phyloP scores from a whole-genome alignment of 2,888 invertebrate genomes.

The Chloroclysta siterata region DNA sequence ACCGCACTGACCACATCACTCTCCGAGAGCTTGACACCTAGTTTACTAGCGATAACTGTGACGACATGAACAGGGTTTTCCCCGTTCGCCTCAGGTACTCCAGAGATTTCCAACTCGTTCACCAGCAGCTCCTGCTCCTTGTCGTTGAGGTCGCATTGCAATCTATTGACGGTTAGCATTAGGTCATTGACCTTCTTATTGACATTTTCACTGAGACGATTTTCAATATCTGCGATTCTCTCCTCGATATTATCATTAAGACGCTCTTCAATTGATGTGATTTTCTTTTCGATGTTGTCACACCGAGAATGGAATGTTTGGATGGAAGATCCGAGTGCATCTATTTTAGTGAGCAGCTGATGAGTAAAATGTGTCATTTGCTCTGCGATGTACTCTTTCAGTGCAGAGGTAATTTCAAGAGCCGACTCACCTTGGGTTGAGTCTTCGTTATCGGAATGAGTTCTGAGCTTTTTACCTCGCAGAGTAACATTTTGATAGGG shows the following conservation, averaged over 20 bases:
- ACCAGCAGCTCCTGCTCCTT: conserved; percentile 31
- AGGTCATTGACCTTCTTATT: conserved; percentile 17
- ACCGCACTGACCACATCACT: conserved; percentile 33
- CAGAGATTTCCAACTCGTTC: conserved; percentile 34
- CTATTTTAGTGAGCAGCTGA: conserved; percentile 7
- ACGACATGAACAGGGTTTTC: conserved; percentile 33
- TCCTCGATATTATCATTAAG: conserved; percentile 5
- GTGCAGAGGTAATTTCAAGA: conserved; percentile 4
- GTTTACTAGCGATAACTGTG: conserved; percentile 22
- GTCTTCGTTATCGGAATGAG: not conserved
- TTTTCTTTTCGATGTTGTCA: conserved; percentile 3
- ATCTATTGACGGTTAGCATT: not conserved
- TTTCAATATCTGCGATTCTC: conserved; percentile 1
- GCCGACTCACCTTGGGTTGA: not conserved
- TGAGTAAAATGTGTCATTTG: conserved; percentile 9
- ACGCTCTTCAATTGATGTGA: too few species aligned
- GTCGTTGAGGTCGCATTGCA: conserved; percentile 2
- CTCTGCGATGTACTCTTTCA: conserved; percentile 8
- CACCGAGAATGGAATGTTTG: conserved; percentile 4
- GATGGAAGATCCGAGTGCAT: not conserved
- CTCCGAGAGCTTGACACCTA: conserved; percentile 33
- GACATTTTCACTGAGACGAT: not conserved
- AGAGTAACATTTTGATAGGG: conserved; percentile 10
- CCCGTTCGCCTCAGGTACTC: conserved; percentile 27
- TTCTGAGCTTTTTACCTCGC: not conserved